Base-by-base conservation (phyloP, 1,140 invertebrate genomes). In the Monomorium pharaonis region DNA sequence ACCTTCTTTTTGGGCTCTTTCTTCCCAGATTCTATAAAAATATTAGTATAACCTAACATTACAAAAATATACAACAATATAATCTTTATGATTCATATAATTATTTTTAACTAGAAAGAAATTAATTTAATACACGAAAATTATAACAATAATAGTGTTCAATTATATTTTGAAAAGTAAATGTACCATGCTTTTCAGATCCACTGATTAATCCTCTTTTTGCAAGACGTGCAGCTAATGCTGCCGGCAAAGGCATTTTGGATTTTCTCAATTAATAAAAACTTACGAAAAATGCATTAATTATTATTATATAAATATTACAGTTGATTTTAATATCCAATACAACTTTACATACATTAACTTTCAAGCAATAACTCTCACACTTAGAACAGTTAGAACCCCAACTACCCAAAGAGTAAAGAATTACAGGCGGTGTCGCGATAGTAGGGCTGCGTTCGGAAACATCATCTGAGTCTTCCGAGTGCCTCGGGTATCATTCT, bases 241-340 rank as follows among this genome's bases (percentile, higher is more conserved):
- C 98, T 78, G 98, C 96, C 33, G 98, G 98, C 56, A 99, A 95
- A 80, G 98, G 98, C 98, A 99, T 99, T 88, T 86, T 93, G 1
- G 21, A 18, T 58, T 6, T 70, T 24, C 14, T 33, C 27, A 42
- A 49, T 51, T 33, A n/a, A n/a, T n/a, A 0, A 56, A 65, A 85
- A 56, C 37, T 14, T 42, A 12, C 30, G 21, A 86, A 56, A 24
- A n/a, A n/a, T n/a, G n/a, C n/a, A 47, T 67, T 18, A 49, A n/a
- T 47, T 21, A 24, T 44, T 16, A 14, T 12, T 44, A 56, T 30
- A 16, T 44, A 76, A 18, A n/a, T n/a, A n/a, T n/a, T n/a, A n/a
- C n/a, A n/a, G n/a, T n/a, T n/a, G n/a, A n/a, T n/a, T n/a, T n/a
- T n/a, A n/a, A n/a, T n/a, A n/a, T n/a, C n/a, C n/a, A n/a, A n/a